Evolutionary conservation across 2,797 vertebrate species (phyloP).

Genomic region (Novumbra hubbsi): DNA sequence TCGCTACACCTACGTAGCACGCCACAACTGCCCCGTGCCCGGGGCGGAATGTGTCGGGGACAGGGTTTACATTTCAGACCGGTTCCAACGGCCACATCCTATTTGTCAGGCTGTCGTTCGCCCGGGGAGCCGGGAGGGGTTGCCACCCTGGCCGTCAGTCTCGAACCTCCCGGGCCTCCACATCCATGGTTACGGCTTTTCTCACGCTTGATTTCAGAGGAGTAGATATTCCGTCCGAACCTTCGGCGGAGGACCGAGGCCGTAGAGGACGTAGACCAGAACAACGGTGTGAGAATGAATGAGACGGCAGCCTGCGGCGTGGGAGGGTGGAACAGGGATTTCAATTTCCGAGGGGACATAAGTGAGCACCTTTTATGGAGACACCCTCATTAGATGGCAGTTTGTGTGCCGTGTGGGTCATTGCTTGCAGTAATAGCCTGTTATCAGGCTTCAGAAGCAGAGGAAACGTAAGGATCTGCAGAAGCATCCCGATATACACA

Average conservation of each 20-base stretch:
- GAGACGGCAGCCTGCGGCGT: slow-evolving; percentile 24
- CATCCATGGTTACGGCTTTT: neutral
- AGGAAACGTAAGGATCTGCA: slow-evolving; percentile 53
- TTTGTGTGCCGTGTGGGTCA: slow-evolving; percentile 71
- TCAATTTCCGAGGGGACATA: slow-evolving; percentile 25
- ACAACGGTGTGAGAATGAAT: slow-evolving; percentile 30
- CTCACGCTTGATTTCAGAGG: slow-evolving; percentile 18
- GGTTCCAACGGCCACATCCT: neutral
- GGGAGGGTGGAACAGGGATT: slow-evolving; percentile 33
- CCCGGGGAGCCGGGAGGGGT: neutral
- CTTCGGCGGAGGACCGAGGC: neutral
- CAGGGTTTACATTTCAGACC: neutral
- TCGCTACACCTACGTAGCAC: neutral
- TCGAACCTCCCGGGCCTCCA: slow-evolving; percentile 18
- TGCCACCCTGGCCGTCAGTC: neutral
- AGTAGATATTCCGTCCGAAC: slow-evolving; percentile 10
- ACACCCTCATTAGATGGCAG: slow-evolving; percentile 64
- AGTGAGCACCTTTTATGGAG: slow-evolving; percentile 44
- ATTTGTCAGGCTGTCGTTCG: too few relatives aligned
- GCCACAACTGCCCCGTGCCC: neutral
- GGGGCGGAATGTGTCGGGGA: neutral
- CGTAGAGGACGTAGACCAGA: slow-evolving; percentile 9
- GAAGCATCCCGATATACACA: slow-evolving; percentile 52
- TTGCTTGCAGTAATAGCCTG: slow-evolving; percentile 69
- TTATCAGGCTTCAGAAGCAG: slow-evolving; percentile 58